A percentile compares a stretch with the other conserved stretches of the same genome.
Conservation (phyloP, 1,140 invertebrate genomes). For the Goniozus legneri region DNA sequence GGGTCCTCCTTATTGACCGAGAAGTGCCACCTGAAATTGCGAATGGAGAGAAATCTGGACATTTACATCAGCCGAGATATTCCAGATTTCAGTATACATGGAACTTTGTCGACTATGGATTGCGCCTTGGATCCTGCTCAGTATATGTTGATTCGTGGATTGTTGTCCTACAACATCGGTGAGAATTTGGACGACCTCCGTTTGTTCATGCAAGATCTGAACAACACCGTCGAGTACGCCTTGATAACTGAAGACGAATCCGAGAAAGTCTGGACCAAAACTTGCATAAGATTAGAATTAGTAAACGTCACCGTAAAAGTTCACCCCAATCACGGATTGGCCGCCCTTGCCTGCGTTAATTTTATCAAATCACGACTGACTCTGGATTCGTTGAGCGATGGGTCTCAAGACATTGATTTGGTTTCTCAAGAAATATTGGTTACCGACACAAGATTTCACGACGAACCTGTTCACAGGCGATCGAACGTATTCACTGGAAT, state of each 20-base stretch:
- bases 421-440: slow-evolving; percentile 90
- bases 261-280: slow-evolving; percentile 65
- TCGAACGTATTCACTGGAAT: slow-evolving; percentile 89
- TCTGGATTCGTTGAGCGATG: slow-evolving; percentile 81
- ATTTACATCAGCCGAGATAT: slow-evolving; percentile 64
- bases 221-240: slow-evolving; percentile 24
- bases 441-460: slow-evolving; percentile 73
- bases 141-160: slow-evolving; percentile 83
- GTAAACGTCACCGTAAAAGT: slow-evolving; percentile 83
- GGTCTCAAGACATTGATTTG: slow-evolving; percentile 87
- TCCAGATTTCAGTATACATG: slow-evolving; percentile 83
- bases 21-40: slow-evolving; percentile 74
- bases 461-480: slow-evolving; percentile 65
- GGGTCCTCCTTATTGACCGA: slow-evolving; percentile 70
- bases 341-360: slow-evolving; percentile 80
- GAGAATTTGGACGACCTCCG: slow-evolving; percentile 75
- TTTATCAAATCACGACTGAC: slow-evolving; percentile 87
- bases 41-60: slow-evolving; percentile 82
- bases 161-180: slow-evolving; percentile 89
- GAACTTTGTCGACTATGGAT: slow-evolving; percentile 81
- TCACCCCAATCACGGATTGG: slow-evolving; percentile 57
- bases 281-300: slow-evolving; percentile 79
- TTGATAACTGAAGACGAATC: slow-evolving; percentile 16
- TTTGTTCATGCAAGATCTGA: slow-evolving; percentile 36
- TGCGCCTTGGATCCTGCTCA: slow-evolving; percentile 79